Evolutionary conservation across 2,113 vertebrate genomes (phyloP), one percentile per base, ranked within the genome.

Genomic region (Marmota flaviventris): DNA sequence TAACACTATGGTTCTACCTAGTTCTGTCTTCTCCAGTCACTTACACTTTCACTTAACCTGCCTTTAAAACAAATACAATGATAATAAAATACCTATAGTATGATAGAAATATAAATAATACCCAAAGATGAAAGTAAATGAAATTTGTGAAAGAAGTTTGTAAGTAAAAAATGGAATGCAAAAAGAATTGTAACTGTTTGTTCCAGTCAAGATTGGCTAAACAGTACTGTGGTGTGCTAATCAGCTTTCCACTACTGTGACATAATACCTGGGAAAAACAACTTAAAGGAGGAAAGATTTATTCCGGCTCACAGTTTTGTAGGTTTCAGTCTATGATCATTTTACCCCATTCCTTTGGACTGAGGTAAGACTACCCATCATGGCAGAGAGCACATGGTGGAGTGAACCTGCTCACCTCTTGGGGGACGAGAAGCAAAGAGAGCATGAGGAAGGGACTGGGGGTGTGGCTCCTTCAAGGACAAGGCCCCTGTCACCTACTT

Each of bases 51-150:
- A 61, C 42, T 63, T 48, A 94, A 51, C 16, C 0, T 9, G 16
- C 16, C 14, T 29, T 7, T 79, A 67, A 82, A 56, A 32, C 8
- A 69, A 78, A n/a, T 13, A n/a, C 5, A 14, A 78, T 14, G 4
- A 45, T 53, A 25, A 61, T 63, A 61, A 24, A 58, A 61, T 63
- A 63, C 58, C 58, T 63, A 25, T 63, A 27, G 25, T 27, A 25
- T 70, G 34, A 70, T 1, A 70, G 34, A n/a, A n/a, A 70, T 75
- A 67, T 24, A 29, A 77, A 39, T 24, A 77, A 24, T 53, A 70
- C n/a, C 18, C 61, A 25, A 76, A 92, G 56, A 56, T 76, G 14
- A 76, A 96, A 87, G 79, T 17, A 73, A 85, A 70, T 5, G 18
- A 89, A 61, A 88, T 81, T 25, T 18, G 20, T 89, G n/a, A 76